Evolutionary conservation across 2,113 vertebrate species (phyloP), one percentile per base, ranked within the genome.

Genomic region (Hiodon tergisus): DNA sequence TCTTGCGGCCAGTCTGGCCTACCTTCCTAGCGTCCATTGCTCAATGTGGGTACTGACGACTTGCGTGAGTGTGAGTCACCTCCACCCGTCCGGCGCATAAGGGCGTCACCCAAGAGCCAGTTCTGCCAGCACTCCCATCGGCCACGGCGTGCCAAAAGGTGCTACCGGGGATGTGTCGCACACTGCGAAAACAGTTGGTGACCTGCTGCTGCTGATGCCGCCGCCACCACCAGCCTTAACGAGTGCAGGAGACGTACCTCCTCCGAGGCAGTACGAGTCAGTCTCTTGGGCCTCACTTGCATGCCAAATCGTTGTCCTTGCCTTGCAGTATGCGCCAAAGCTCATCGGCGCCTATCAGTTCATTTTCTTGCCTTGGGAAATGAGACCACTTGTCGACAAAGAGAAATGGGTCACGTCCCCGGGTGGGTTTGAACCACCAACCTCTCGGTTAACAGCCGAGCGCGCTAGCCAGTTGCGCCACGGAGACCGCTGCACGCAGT

Each of bases 171-270:
- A 62, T 62, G 4, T 62, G 60, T 62, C 60, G 60, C 60, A 62
- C 60, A 62, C 60, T 62, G 60, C 60, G 60, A 62, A 62, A 62
- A 62, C 60, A 62, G 60, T 62, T 62, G 60, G 60, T 62, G 60
- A 62, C 60, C 60, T 62, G 60, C 60, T 62, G 60, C 60, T 62
- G 60, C 14, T 62, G 60, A 0, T 31, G 60, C 14, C 17, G 60
- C 60, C 14, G 11, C 59, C 59, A 61, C 60, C 60, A 62, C n/a
- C 60, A 62, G 60, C 60, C 60, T 62, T 62, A 62, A 17, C 60
- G 60, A 62, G 60, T 62, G 60, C 60, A 62, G 60, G 60, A 62
- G 60, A 62, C 60, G 60, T 62, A 62, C 60, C 60, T 62, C 60
- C 60, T 62, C 60, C 60, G n/a, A 62, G 60, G 60, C 60, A 62